phyloP scores from a whole-genome alignment of 1,140 invertebrate species.

The Ips nitidus region DNA sequence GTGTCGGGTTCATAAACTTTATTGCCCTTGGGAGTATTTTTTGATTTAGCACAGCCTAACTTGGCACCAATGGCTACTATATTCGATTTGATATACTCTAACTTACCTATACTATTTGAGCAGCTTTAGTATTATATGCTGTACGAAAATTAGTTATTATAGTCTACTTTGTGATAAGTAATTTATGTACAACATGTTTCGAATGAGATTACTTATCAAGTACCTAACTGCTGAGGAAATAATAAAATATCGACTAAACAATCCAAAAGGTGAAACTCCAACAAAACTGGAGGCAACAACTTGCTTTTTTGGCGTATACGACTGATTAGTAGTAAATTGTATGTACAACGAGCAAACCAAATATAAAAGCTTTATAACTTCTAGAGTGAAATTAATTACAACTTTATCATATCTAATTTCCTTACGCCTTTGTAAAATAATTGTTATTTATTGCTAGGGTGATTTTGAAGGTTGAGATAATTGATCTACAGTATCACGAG shows the following conservation, averaged over 20 bases:
- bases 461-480: conserved; percentile 30
- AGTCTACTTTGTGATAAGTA: background rate
- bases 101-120: conserved; percentile 37
- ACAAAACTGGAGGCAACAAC: no score
- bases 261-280: no score
- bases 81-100: conserved; percentile 30
- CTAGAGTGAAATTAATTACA: background rate
- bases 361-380: no score
- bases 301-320: no score
- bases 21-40: conserved; percentile 1
- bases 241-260: no score
- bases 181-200: background rate
- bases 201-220: no score
- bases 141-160: background rate
- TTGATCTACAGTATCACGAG: conserved; percentile 30
- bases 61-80: conserved; percentile 45
- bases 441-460: conserved; percentile 27
- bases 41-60: conserved; percentile 47
- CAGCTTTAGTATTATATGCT: conserved; percentile 32
- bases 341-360: no score
- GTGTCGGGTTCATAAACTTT: conserved; percentile 20
- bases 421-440: no score
- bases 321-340: no score
- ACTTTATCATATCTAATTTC: background rate
- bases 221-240: no score